A percentile compares a stretch with the other conserved stretches of the same genome.
These are phyloP conservation scores for Nycticorax nycticorax DNA, from an alignment of 2,113 vertebrate species.

Conservation along the genomic window DNA sequence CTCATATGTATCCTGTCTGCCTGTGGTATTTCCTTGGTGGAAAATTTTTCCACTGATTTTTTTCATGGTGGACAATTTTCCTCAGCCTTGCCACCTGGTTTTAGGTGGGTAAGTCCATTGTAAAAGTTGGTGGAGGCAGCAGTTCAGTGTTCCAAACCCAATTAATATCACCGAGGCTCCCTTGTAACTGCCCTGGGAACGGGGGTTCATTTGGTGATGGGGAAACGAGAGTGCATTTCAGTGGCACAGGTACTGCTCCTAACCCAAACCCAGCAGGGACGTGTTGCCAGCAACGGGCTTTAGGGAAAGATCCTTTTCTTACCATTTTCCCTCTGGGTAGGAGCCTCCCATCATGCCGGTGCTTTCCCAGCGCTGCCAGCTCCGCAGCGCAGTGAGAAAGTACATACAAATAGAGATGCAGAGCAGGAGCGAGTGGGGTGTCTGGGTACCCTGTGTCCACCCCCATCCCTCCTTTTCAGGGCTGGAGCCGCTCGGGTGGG, in stretches of 20 bases:
- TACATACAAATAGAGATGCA: neutral
- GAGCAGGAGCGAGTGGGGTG: fast-evolving
- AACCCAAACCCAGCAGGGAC: neutral
- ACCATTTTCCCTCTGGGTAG: neutral
- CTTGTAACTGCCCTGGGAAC: neutral
- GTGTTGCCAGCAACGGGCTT: neutral
- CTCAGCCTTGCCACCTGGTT: fast-evolving
- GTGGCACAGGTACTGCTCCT: neutral
- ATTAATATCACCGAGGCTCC: neutral
- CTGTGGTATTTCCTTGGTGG: neutral
- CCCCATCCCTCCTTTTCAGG: fast-evolving
- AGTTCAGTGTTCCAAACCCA: neutral
- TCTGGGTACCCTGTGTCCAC: fast-evolving
- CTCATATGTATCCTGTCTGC: neutral
- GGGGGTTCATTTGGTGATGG: neutral
- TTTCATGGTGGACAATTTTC: neutral
- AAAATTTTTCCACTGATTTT: neutral
- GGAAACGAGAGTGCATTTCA: neutral
- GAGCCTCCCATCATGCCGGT: neutral
- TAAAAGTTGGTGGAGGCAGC: neutral
- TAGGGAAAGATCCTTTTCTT: neutral
- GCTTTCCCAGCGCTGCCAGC: neutral
- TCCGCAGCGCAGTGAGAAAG: neutral
- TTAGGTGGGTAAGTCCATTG: neutral
- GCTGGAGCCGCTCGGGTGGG: neutral